Evolutionary conservation across 2,888 invertebrate genomes (phyloP).

Genomic region (Loripinus fragilis): DNA sequence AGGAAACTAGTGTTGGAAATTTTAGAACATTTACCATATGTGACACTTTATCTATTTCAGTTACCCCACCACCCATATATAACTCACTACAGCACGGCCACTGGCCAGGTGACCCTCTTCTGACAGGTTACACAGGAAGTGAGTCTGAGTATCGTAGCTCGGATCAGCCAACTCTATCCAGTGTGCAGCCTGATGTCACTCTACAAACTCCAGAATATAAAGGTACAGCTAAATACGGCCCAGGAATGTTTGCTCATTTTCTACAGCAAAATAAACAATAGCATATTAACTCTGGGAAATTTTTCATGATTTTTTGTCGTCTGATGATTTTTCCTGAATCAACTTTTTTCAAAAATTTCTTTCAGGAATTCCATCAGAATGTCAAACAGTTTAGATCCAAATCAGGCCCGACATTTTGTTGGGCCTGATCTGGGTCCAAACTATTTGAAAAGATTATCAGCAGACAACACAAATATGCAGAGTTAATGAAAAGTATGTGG

Average conservation of each 20-base stretch:
- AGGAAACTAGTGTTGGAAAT: too few relatives aligned
- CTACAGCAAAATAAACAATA: constrained; percentile 34
- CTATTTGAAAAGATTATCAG: too few relatives aligned
- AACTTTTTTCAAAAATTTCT: too few relatives aligned
- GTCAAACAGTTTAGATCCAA: too few relatives aligned
- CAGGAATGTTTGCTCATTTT: constrained; percentile 57
- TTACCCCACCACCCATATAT: constrained; percentile 46
- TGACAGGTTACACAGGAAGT: constrained; percentile 58
- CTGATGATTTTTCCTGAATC: too few relatives aligned
- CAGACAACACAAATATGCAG: too few relatives aligned
- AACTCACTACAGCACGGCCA: constrained; percentile 47
- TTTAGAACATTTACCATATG: too few relatives aligned
- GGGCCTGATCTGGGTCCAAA: too few relatives aligned
- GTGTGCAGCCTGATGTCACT: constrained; percentile 75
- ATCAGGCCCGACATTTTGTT: too few relatives aligned
- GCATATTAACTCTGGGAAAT: neutral
- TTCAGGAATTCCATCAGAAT: too few relatives aligned
- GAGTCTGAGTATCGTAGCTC: constrained; percentile 60
- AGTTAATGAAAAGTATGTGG: too few relatives aligned
- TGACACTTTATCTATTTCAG: constrained; percentile 35
- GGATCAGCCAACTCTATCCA: constrained; percentile 63
- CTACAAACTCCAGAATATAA: constrained; percentile 71
- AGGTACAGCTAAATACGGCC: constrained; percentile 65
- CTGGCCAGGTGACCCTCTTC: constrained; percentile 68
- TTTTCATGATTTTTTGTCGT: too few relatives aligned